Conservation (phyloP, 2,797 vertebrate genomes). For the Parotocinclus haroldoi region DNA sequence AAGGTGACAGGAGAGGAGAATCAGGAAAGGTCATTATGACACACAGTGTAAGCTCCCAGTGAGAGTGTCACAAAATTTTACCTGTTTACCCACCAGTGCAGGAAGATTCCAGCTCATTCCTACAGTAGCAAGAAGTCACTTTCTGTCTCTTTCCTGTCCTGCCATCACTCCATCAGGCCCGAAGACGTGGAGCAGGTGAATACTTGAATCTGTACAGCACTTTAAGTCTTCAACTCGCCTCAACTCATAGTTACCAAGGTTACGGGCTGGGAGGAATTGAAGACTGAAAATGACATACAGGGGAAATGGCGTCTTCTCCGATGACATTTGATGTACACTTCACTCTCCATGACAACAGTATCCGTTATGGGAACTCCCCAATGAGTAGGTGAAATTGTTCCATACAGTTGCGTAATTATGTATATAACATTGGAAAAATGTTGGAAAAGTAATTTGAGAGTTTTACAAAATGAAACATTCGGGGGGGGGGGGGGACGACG, state of each 20-base stretch:
- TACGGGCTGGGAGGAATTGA: conserved; percentile 84
- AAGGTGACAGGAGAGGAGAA: conserved; percentile 9
- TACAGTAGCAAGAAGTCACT: too few species aligned
- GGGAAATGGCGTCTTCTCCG: conserved; percentile 58
- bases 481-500: too few species aligned
- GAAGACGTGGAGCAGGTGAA: conserved; percentile 53
- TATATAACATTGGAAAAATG: too few species aligned
- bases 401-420: too few species aligned
- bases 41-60: conserved; percentile 11
- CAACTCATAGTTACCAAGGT: conserved; percentile 74
- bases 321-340: too few species aligned
- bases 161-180: conserved; percentile 9
- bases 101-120: too few species aligned
- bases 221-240: conserved; percentile 85
- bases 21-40: conserved; percentile 27
- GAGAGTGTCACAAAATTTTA: neutral
- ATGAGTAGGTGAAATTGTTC: too few species aligned
- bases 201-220: conserved; percentile 75
- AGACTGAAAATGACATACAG: conserved; percentile 83
- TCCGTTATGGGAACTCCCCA: too few species aligned
- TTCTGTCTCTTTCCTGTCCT: conserved; percentile 3
- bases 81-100: conserved; percentile 18
- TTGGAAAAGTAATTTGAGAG: too few species aligned
- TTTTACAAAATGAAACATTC: too few species aligned
- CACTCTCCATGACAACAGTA: too few species aligned